Percentiles rank a stretch among this genome's conserved stretches.
Evolutionary conservation across 2,113 vertebrate genomes (phyloP).

Genomic region (Notarius lentiginosus): DNA sequence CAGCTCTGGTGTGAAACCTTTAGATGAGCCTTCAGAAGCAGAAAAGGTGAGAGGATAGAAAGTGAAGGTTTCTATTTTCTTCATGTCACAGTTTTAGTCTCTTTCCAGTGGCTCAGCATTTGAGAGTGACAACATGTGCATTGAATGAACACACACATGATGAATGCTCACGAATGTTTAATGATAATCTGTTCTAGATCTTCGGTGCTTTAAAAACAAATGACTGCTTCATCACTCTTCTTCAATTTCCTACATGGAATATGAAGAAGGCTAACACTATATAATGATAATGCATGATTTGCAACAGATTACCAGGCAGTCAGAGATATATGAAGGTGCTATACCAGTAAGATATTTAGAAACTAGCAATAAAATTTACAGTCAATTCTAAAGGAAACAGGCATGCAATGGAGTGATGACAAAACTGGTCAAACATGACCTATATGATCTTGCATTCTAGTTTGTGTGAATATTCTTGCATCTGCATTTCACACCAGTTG

Average conservation of each 20-base stretch:
- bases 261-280: not conserved
- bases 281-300: not conserved
- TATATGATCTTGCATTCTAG: not conserved
- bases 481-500: not conserved
- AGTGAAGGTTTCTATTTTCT: conserved; percentile 24
- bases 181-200: too few relatives aligned
- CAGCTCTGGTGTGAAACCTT: not conserved
- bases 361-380: not conserved
- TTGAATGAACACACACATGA: conserved; percentile 14
- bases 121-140: not conserved
- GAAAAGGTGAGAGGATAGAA: conserved; percentile 15
- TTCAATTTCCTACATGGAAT: not conserved
- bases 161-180: not conserved
- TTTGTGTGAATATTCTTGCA: not conserved
- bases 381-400: not conserved
- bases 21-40: conserved; percentile 20
- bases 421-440: not conserved
- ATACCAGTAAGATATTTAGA: not conserved
- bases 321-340: not conserved
- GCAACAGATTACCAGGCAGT: not conserved
- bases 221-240: not conserved
- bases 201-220: not conserved
- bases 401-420: not conserved
- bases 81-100: conserved; percentile 32
- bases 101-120: conserved; percentile 1